Evolutionary conservation across 2,797 vertebrate species (phyloP).

Genomic region (Chloroceryle inda): DNA sequence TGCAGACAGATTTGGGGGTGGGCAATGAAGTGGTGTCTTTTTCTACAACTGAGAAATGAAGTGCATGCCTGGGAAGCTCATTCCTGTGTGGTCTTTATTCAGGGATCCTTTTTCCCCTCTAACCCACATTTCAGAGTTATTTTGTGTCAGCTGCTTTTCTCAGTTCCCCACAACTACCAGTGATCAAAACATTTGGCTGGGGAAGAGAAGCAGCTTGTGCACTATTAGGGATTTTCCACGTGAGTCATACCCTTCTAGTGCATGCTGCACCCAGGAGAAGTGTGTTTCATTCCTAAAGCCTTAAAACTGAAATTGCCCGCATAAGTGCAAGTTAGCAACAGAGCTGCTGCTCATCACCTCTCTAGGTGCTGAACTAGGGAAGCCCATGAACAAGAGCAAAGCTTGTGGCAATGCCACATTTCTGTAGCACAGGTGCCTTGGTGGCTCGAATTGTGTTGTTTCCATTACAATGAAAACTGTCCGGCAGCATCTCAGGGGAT

Average conservation of each 20-base stretch:
- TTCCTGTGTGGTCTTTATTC: background rate
- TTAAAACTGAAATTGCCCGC: background rate
- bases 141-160: slow-evolving; percentile 25
- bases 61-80: fast-evolving
- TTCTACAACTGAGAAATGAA: background rate
- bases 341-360: background rate
- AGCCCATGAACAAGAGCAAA: background rate
- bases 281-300: background rate
- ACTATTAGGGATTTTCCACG: background rate
- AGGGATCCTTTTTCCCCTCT: background rate
- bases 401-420: background rate
- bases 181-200: background rate
- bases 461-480: background rate
- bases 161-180: slow-evolving; percentile 10
- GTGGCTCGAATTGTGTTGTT: background rate
- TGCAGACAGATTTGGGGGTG: background rate
- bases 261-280: background rate
- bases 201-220: background rate
- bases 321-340: background rate
- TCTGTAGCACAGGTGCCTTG: background rate
- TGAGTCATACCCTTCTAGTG: background rate
- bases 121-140: background rate
- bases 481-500: background rate
- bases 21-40: background rate
- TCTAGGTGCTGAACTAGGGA: background rate